Evolutionary conservation across 1,140 invertebrate species (phyloP).

Genomic region (Paraescarpia echinospica): DNA sequence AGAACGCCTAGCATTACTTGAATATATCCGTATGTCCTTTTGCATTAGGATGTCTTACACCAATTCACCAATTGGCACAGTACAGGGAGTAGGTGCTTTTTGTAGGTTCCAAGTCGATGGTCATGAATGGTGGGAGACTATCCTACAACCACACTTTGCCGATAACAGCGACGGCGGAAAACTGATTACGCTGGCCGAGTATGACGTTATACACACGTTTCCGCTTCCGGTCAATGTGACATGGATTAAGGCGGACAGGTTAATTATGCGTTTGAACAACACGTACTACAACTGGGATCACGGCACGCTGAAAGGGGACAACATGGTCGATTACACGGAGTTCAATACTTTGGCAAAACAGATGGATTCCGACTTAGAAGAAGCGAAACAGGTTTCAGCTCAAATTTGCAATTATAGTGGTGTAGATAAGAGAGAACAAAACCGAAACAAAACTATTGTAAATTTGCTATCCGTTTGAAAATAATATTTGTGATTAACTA

Average conservation of each 20-base stretch:
- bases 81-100: neutral
- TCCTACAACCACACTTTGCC: constrained; percentile 18
- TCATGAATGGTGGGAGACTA: constrained; percentile 1
- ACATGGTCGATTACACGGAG: constrained; percentile 11
- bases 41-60: too few species aligned
- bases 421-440: neutral
- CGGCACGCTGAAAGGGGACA: neutral
- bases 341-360: neutral
- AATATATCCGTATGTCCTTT: too few species aligned
- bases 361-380: neutral
- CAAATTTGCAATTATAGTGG: neutral
- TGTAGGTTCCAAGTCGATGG: neutral
- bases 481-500: too few species aligned
- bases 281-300: constrained; percentile 15
- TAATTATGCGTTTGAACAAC: constrained; percentile 14
- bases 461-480: too few species aligned
- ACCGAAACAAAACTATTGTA: neutral
- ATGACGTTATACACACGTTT: neutral
- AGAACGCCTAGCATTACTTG: too few species aligned
- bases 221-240: constrained; percentile 23
- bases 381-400: neutral
- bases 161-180: constrained; percentile 23
- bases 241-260: constrained; percentile 2
- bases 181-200: constrained; percentile 18
- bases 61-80: too few species aligned